phyloP scores from a whole-genome alignment of 2,113 vertebrate genomes.

The Daphoenositta chrysoptera region DNA sequence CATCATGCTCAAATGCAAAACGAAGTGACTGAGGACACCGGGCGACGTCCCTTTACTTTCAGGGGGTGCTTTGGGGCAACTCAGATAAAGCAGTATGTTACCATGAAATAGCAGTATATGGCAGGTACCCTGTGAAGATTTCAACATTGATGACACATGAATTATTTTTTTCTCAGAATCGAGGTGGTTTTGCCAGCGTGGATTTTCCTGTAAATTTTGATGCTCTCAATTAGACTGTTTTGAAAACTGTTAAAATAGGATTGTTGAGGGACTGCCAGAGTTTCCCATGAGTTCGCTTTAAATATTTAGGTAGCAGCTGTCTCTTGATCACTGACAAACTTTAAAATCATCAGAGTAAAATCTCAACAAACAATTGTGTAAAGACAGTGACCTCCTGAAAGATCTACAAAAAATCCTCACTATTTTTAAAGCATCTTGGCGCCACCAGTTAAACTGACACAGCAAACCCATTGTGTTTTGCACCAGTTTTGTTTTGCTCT shows the following conservation, averaged over 20 bases:
- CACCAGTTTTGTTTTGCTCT: slow-evolving; percentile 77
- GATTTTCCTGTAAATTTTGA: neutral
- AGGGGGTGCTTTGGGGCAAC: neutral
- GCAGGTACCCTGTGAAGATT: accelerated
- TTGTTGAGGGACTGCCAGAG: neutral
- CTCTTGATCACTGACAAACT: slow-evolving; percentile 12
- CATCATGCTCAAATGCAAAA: neutral
- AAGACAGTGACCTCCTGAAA: slow-evolving; percentile 56
- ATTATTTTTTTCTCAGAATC: neutral
- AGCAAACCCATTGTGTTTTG: slow-evolving; percentile 84
- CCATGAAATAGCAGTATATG: neutral
- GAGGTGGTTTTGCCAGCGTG: neutral
- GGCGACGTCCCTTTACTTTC: neutral
- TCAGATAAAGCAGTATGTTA: neutral
- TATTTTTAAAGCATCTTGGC: slow-evolving; percentile 67
- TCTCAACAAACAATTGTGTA: slow-evolving; percentile 57
- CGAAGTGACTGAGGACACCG: accelerated
- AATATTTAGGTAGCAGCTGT: slow-evolving; percentile 46
- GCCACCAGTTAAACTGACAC: slow-evolving; percentile 68
- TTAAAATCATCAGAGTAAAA: slow-evolving; percentile 52
- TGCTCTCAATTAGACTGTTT: neutral
- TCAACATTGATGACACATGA: neutral
- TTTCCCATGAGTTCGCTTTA: slow-evolving; percentile 27
- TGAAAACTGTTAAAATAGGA: neutral
- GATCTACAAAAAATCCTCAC: slow-evolving; percentile 40